A percentile compares a stretch with the other conserved stretches of the same genome.
phyloP scores from a whole-genome alignment of 2,888 invertebrate genomes.

The Petrolisthes manimaculis region DNA sequence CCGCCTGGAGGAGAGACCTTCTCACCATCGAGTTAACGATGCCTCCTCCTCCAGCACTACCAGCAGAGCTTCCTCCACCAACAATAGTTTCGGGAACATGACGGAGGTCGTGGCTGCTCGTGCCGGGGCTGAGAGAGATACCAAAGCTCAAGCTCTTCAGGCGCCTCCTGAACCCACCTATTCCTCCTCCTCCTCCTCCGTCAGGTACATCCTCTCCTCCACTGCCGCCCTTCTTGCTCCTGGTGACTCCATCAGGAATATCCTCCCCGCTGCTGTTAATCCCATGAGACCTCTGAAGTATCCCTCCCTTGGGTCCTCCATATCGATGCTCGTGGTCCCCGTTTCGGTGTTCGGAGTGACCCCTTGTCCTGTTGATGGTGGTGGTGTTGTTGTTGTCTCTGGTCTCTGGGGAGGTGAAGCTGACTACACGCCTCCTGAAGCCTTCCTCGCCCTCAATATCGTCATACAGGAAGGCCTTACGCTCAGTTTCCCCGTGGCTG shows the following conservation, averaged over 20 bases:
- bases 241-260: background rate
- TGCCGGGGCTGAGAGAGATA: conserved; percentile 19
- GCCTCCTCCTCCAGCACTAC: background rate
- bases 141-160: conserved; percentile 47
- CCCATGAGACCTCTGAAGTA: background rate
- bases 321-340: background rate
- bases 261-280: conserved; percentile 21
- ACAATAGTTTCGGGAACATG: background rate
- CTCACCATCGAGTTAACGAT: conserved; percentile 39
- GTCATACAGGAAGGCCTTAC: conserved; percentile 25
- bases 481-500: conserved; percentile 28
- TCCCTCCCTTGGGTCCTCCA: background rate
- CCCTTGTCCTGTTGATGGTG: background rate
- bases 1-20: conserved; percentile 44
- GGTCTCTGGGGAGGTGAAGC: conserved; percentile 34
- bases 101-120: conserved; percentile 26
- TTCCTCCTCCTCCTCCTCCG: background rate
- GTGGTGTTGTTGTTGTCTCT: background rate
- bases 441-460: conserved; percentile 8
- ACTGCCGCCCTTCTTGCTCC: background rate
- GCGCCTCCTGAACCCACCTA: conserved; percentile 36
- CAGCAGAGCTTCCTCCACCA: background rate
- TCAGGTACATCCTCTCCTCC: conserved; percentile 16
- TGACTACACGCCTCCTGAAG: conserved; percentile 34
- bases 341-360: background rate